phyloP scores from a whole-genome alignment of 2,888 invertebrate genomes.

The Tetanocera ferruginea region DNA sequence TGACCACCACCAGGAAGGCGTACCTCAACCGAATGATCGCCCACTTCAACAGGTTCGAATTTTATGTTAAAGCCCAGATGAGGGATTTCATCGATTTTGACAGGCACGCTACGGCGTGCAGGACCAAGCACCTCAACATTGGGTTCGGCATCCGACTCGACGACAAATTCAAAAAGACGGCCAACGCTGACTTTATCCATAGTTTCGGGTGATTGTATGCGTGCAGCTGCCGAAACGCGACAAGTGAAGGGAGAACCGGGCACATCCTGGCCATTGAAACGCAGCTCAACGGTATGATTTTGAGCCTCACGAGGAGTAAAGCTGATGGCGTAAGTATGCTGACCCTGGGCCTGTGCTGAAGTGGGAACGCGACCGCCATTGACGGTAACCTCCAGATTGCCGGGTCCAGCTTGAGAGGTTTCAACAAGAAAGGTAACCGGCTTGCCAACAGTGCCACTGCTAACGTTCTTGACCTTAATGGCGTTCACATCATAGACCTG shows the following conservation, averaged over 20 bases:
- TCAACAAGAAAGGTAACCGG: constrained; percentile 95
- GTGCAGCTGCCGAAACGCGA: constrained; percentile 81
- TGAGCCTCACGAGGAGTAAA: constrained; percentile 95
- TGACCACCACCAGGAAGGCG: constrained; percentile 78
- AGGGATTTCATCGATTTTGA: constrained; percentile 71
- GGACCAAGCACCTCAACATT: constrained; percentile 86
- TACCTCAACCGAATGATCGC: constrained; percentile 92
- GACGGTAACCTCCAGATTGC: constrained; percentile 97
- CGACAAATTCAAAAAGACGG: constrained; percentile 84
- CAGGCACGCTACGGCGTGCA: constrained; percentile 79
- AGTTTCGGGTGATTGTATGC: constrained; percentile 86
- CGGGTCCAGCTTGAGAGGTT: constrained; percentile 97
- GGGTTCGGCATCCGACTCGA: constrained; percentile 87
- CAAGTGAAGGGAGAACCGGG: constrained; percentile 78
- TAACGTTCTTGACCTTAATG: constrained; percentile 93
- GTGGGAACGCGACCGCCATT: constrained; percentile 98
- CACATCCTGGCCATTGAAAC: constrained; percentile 96
- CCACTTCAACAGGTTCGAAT: constrained; percentile 90
- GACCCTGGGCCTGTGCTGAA: constrained; percentile 95
- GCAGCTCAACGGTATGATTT: constrained; percentile 92
- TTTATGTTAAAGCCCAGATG: constrained; percentile 73
- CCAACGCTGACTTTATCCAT: constrained; percentile 92
- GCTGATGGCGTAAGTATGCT: constrained; percentile 95
- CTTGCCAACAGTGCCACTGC: constrained; percentile 88
- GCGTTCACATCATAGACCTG: constrained; percentile 93